Base-by-base conservation (phyloP, 1,140 invertebrate species). In the Pseudomyrmex pallidus region DNA sequence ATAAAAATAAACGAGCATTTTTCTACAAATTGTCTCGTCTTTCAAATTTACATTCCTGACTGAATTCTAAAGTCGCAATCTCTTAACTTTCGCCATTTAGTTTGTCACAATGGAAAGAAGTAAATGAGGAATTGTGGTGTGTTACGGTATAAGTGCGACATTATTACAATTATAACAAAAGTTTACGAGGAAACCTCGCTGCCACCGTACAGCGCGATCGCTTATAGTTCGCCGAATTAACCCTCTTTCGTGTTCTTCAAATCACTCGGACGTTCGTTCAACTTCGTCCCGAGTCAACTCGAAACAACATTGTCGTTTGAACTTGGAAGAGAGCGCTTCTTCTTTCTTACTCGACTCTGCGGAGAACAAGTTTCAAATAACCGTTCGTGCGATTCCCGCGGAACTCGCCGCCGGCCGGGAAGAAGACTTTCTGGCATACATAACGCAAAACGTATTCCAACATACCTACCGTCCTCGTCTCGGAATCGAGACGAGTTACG, bases 391-490 rank as follows among this genome's bases (percentile, higher is more conserved):
- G 63, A 57, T 68, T 15, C 0, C 13, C 9, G 46, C 66, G 54
- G n/a, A 80, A 50, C 46, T 78, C 5, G 22, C 15, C 17, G 20
- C 5, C 46, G 35, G 50, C 35, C 35, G 35, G 10, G 7, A 80
- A 70, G 35, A 46, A 66, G 13, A 54, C n/a, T n/a, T 67, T 67
- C 4, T n/a, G 7, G 3, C 46, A 4, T 44, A 22, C 50, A 77
- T 50, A 76, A 64, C 20, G 73, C 64, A 66, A 66, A 76, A 76
- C 46, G 25, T 66, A 44, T 66, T 76, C 15, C 20, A 20, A 44
- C n/a, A 35, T 17, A 59, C 25, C 20, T 35, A 35, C 17, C 12
- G 22, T 22, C 25, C n/a, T n/a, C 61, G 74, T 20, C 22, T 15
- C 4, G 25, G 52, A 72, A 67, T 61, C 35, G 54, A n/a, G 15